phyloP scores from a whole-genome alignment of 1,140 invertebrate species.

The Aricia agestis region DNA sequence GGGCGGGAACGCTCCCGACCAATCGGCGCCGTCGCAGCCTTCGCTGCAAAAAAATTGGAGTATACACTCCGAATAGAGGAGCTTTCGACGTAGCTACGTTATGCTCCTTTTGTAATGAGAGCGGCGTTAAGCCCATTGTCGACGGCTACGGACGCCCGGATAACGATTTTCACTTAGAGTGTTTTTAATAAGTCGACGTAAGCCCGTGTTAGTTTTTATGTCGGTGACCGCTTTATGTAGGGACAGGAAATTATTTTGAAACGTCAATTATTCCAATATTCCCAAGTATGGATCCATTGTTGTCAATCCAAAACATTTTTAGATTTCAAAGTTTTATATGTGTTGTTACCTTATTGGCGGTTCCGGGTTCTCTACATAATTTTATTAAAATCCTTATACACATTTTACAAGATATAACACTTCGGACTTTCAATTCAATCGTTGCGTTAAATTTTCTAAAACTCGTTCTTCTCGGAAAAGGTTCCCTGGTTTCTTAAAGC shows the following conservation, averaged over 20 bases:
- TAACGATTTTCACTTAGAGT: slow-evolving; percentile 74
- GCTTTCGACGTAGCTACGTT: slow-evolving; percentile 72
- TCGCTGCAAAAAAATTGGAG: slow-evolving; percentile 70
- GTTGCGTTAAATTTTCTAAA: too few relatives aligned
- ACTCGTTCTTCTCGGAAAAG: not conserved
- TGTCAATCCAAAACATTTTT: not conserved
- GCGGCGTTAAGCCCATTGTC: slow-evolving; percentile 74
- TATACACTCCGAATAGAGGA: slow-evolving; percentile 73
- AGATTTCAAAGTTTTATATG: not conserved
- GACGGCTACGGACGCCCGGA: slow-evolving; percentile 69
- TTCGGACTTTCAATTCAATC: too few relatives aligned
- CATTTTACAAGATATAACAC: too few relatives aligned
- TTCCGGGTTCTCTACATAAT: too few relatives aligned
- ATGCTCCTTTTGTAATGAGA: slow-evolving; percentile 75
- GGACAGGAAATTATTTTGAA: slow-evolving; percentile 14
- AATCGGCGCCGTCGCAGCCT: slow-evolving; percentile 51
- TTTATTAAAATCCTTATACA: too few relatives aligned
- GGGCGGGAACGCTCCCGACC: slow-evolving; percentile 50
- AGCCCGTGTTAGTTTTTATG: slow-evolving; percentile 45
- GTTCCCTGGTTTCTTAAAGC: not conserved
- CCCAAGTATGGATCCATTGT: not conserved
- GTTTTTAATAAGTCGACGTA: slow-evolving; percentile 71
- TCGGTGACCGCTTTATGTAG: slow-evolving; percentile 24
- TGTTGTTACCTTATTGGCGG: too few relatives aligned
- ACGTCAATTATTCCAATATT: slow-evolving; percentile 15